Conservation (phyloP, 2,888 invertebrate species). For the Eristalis pertinax region DNA sequence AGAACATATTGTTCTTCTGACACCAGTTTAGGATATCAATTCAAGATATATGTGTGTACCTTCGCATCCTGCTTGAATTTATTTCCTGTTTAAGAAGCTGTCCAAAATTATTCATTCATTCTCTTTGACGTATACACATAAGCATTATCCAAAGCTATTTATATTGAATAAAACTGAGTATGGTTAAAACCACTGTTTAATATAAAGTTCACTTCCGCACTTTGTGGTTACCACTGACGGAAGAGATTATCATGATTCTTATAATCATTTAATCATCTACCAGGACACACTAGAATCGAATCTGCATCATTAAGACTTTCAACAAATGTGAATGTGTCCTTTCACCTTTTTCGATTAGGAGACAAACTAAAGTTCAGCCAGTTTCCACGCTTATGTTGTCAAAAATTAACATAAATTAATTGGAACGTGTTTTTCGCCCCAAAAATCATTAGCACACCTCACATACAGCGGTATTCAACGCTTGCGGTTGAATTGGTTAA, state of each 20-base stretch:
- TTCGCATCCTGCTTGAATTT: too few relatives aligned
- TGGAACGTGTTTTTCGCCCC: neutral
- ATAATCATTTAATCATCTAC: neutral
- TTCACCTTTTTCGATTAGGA: neutral
- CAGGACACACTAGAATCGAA: too few relatives aligned
- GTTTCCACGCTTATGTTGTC: conserved; percentile 2
- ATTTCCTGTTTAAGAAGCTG: too few relatives aligned
- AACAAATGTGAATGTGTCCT: conserved; percentile 7
- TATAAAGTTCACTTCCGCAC: neutral
- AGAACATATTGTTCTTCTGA: too few relatives aligned
- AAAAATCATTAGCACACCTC: neutral
- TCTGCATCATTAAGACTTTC: too few relatives aligned
- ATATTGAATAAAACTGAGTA: too few relatives aligned
- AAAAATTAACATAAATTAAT: neutral
- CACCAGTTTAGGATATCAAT: too few relatives aligned
- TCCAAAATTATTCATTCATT: too few relatives aligned
- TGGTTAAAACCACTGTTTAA: too few relatives aligned
- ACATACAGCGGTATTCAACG: neutral
- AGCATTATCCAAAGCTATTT: too few relatives aligned
- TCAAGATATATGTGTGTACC: too few relatives aligned
- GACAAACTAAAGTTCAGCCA: neutral
- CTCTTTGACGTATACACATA: too few relatives aligned
- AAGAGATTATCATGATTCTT: neutral
- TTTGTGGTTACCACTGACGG: neutral
- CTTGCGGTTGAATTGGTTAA: neutral